Conservation (phyloP, 2,888 invertebrate genomes). For the Oxytorus armatus region DNA sequence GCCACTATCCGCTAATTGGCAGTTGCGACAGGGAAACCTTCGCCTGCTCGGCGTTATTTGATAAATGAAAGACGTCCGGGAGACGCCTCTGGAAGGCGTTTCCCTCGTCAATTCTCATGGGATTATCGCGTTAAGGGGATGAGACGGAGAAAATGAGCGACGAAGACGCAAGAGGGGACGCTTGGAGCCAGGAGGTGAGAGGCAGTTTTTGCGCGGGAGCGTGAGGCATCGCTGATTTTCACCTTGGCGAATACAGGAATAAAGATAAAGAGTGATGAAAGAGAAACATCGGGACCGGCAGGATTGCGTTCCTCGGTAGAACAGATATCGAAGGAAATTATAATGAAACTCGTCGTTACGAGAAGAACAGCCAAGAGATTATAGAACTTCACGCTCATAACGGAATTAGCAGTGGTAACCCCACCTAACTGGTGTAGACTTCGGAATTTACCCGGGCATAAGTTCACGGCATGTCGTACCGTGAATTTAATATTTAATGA, state of each 20-base stretch:
- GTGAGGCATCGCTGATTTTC: conserved; percentile 37
- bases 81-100: conserved; percentile 34
- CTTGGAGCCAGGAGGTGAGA: conserved; percentile 22
- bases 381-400: conserved; percentile 20
- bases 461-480: neutral
- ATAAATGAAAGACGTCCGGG: conserved; percentile 46
- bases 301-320: conserved; percentile 39
- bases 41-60: conserved; percentile 36
- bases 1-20: conserved; percentile 52
- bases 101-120: conserved; percentile 47
- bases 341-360: conserved; percentile 67
- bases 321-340: conserved; percentile 59
- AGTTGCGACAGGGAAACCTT: conserved; percentile 43
- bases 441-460: neutral
- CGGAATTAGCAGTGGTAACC: neutral
- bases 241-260: conserved; percentile 1
- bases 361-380: conserved; percentile 24
- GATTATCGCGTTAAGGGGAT: conserved; percentile 57
- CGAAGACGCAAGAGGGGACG: conserved; percentile 6
- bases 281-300: conserved; percentile 5
- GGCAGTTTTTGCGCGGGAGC: conserved; percentile 14
- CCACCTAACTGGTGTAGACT: neutral
- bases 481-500: conserved; percentile 25
- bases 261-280: conserved; percentile 16
- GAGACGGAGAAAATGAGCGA: neutral